A percentile compares a stretch with the other conserved stretches of the same genome.
These are phyloP conservation scores for Porites divaricata DNA, from an alignment of 92 coral and sea anemone species.

Conservation along the genomic window DNA sequence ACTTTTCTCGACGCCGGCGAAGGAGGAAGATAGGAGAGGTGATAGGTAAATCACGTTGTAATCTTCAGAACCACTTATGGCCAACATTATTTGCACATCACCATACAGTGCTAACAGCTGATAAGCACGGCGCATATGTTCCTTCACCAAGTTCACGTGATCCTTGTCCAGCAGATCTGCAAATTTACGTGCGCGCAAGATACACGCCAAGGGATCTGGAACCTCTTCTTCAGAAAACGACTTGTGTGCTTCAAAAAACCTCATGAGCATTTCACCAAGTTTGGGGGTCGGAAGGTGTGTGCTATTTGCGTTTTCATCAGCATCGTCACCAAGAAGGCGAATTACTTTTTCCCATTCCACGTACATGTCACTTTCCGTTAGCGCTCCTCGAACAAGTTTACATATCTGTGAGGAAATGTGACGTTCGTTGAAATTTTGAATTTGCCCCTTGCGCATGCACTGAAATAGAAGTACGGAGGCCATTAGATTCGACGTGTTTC, in stretches of 20 bases:
- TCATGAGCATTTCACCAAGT: constrained; percentile 73
- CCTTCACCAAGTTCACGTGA: constrained; percentile 68
- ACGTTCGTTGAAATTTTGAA: constrained; percentile 53
- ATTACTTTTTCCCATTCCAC: constrained; percentile 61
- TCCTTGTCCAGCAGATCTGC: constrained; percentile 73
- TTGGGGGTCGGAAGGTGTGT: constrained; percentile 18
- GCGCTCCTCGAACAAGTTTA: background rate
- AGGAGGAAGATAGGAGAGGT: constrained; percentile 64
- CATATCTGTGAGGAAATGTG: constrained; percentile 2
- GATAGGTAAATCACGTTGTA: constrained; percentile 77
- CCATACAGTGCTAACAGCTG: constrained; percentile 87
- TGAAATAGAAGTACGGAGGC: constrained; percentile 71
- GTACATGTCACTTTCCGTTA: constrained; percentile 2
- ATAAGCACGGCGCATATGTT: constrained; percentile 95
- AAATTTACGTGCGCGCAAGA: constrained; percentile 53
- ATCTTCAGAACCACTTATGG: constrained; percentile 77
- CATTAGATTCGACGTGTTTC: constrained; percentile 73
- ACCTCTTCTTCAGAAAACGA: constrained; percentile 44
- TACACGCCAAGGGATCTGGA: constrained; percentile 61
- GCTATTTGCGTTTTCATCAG: background rate
- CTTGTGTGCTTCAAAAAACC: constrained; percentile 67
- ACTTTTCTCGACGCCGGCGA: constrained; percentile 80
- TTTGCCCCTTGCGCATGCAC: constrained; percentile 56
- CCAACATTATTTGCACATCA: constrained; percentile 70
- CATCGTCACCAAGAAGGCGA: background rate